Conservation (phyloP, 1,140 invertebrate genomes). For the Plectus sambesii region DNA sequence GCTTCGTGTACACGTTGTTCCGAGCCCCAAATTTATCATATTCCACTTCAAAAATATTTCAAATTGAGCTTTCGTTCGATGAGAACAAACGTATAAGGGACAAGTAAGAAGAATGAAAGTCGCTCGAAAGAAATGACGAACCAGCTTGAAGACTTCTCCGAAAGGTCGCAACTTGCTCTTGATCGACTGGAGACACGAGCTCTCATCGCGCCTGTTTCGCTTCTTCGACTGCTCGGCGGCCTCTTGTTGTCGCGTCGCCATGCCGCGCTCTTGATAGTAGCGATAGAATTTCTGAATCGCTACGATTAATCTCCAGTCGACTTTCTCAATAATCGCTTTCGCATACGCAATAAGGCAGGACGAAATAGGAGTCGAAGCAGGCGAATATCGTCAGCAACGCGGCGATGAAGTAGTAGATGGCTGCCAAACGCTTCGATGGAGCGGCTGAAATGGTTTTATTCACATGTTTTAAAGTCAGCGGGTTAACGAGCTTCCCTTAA, state of each 20-base stretch:
- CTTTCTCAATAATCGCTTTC: constrained; percentile 26
- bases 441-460: constrained; percentile 52
- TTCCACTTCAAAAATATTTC: no score
- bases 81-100: no score
- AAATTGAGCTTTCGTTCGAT: no score
- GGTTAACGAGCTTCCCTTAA: background rate
- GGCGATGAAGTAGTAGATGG: constrained; percentile 92
- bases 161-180: background rate
- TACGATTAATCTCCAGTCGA: no score
- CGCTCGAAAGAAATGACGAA: background rate
- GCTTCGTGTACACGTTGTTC: no score
- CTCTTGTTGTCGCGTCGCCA: no score
- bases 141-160: constrained; percentile 47
- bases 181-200: no score
- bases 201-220: no score
- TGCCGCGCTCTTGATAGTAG: no score
- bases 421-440: constrained; percentile 66
- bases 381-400: constrained; percentile 78
- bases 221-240: no score
- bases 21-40: no score
- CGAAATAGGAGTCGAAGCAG: constrained; percentile 92
- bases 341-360: constrained; percentile 79
- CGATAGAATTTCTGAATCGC: no score
- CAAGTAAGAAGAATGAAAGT: background rate
- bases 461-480: constrained; percentile 5